Base-by-base conservation (phyloP, 2,113 vertebrate species). In the Xyliphius kryptos region DNA sequence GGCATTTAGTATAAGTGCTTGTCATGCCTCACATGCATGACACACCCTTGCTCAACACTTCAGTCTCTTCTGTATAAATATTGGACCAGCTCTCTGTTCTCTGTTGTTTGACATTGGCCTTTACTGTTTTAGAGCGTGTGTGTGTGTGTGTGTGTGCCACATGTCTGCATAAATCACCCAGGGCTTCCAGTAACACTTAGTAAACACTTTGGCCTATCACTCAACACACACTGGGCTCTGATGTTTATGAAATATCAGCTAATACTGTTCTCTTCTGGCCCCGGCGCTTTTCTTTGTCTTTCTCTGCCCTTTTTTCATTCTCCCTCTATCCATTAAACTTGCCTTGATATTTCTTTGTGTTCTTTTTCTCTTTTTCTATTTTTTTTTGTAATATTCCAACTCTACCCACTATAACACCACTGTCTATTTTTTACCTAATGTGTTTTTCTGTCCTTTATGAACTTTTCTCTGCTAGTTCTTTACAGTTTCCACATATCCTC, bases 121-220 rank as follows among this genome's bases (percentile, higher is more conserved):
- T 63, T 67, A 67, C 53, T 54, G 12, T 38, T n/a, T n/a, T n/a
- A n/a, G n/a, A n/a, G 44, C 36, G 11, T 50, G 46, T 36, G 10
- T 49, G 26, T 48, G 17, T 55, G 41, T 65, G 43, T 37, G n/a
- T 50, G 19, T 41, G 36, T 43, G 21, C 44, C 37, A 66, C 19
- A 58, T 17, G 19, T 47, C 64, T 44, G 56, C 36, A 66, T 58
- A 66, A 58, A 58, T 66, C 64, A 66, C 55, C 64, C 55, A 17
- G 15, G 47, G 64, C 47, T 49, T 66, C 55, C 55, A 66, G 55
- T 66, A 66, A 52, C 63, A 66, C 64, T 66, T 52, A 44, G 64
- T 66, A 66, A 66, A 66, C 64, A 66, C 64, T 66, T 66, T 66
- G 64, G n/a, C n/a, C n/a, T n/a, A n/a, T n/a, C n/a, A n/a, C n/a